phyloP scores from a whole-genome alignment of 2,113 vertebrate genomes.

The Microtus richardsoni region DNA sequence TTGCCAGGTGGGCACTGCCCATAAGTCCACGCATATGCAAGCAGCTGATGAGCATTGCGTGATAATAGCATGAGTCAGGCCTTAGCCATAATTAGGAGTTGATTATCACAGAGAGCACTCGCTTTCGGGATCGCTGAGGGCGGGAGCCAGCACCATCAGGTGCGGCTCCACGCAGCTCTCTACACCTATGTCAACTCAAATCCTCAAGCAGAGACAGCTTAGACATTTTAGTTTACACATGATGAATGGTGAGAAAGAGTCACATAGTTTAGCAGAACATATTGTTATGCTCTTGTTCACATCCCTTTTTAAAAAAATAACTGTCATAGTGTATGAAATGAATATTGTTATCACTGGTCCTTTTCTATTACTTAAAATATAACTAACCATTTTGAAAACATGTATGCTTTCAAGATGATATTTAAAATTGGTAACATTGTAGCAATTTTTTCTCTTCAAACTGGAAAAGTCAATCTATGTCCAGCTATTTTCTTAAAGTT shows the following conservation, averaged over 20 bases:
- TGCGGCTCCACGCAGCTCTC: no score
- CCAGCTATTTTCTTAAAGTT: not conserved
- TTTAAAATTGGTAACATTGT: not conserved
- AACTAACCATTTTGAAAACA: constrained; percentile 63
- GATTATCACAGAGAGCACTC: no score
- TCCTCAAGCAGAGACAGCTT: constrained; percentile 5
- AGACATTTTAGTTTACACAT: constrained; percentile 58
- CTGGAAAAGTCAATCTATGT: not conserved
- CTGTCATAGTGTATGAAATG: constrained; percentile 50
- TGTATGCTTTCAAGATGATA: not conserved
- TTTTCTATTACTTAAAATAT: constrained; percentile 48
- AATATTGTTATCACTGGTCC: constrained; percentile 38
- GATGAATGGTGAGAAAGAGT: constrained; percentile 57
- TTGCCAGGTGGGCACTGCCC: no score
- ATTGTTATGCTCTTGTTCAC: constrained; percentile 51
- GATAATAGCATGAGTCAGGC: no score
- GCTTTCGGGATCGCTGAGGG: no score
- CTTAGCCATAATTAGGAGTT: no score
- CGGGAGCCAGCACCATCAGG: no score
- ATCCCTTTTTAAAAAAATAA: constrained; percentile 51
- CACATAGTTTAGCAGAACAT: constrained; percentile 29
- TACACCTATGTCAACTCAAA: not conserved
- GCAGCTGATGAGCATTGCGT: no score
- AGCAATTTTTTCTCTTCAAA: not conserved
- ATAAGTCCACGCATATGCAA: no score